These are phyloP conservation scores for Dinomys branickii DNA, from an alignment of 2,113 vertebrate species.

Conservation along the genomic window DNA sequence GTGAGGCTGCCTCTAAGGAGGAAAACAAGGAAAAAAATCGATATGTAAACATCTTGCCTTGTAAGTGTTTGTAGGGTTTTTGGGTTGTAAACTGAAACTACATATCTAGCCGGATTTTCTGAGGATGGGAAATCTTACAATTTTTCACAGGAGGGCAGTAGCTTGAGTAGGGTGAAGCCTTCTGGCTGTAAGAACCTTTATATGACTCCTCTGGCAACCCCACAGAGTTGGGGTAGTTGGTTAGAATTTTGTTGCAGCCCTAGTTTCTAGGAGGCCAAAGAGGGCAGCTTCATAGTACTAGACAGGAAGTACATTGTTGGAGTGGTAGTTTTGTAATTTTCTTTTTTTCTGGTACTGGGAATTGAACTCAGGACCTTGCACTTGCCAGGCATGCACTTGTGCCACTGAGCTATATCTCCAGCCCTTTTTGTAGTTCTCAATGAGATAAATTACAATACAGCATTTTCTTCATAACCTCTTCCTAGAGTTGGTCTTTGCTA, in stretches of 20 bases:
- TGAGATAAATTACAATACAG: constrained; percentile 38
- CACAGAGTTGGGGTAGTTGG: neutral
- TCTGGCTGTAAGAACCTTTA: neutral
- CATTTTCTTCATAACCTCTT: constrained; percentile 31
- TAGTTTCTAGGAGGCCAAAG: constrained; percentile 33
- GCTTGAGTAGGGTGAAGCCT: neutral
- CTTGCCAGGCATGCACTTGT: no score
- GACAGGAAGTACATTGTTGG: neutral
- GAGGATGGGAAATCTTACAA: neutral
- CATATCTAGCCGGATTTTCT: neutral
- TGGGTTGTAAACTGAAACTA: constrained; percentile 32
- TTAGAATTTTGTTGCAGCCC: neutral
- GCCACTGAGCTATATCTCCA: no score
- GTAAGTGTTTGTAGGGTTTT: constrained; percentile 86
- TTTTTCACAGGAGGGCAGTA: neutral
- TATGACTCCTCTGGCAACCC: neutral
- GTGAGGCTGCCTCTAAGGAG: constrained; percentile 98
- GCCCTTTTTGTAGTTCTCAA: neutral
- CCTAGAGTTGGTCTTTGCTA: constrained; percentile 30
- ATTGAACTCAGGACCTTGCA: no score
- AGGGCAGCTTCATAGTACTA: neutral
- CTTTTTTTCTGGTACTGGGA: no score
- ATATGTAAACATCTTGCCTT: constrained; percentile 99
- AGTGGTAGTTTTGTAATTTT: neutral
- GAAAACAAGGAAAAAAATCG: constrained; percentile 99